These are phyloP conservation scores for Sicus ferrugineus DNA, from an alignment of 2,888 invertebrate species.

Conservation along the genomic window DNA sequence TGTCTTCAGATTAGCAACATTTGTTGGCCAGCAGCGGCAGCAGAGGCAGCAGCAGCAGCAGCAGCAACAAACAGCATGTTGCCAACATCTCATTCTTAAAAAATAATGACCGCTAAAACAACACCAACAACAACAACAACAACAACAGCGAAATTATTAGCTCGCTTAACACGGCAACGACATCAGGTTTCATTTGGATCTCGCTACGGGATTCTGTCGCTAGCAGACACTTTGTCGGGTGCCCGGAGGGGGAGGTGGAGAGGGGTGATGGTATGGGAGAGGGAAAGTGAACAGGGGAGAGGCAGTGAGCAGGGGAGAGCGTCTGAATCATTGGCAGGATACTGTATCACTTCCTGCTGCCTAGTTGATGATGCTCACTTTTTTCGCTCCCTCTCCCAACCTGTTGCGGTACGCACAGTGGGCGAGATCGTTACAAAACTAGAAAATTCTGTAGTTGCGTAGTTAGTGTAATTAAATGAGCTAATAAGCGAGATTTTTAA, in stretches of 20 bases:
- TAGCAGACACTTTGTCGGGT: background rate
- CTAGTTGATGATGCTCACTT: background rate
- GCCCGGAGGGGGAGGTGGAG: background rate
- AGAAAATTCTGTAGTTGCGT: too few species aligned
- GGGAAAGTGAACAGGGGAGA: background rate
- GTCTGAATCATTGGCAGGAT: background rate
- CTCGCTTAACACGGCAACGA: constrained; percentile 14
- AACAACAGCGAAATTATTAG: background rate
- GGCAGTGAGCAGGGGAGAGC: background rate
- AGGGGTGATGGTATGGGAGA: background rate
- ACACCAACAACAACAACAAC: background rate
- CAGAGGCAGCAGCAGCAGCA: background rate
- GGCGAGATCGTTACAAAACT: too few species aligned
- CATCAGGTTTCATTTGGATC: background rate
- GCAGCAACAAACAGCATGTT: too few species aligned
- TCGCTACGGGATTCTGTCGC: constrained; percentile 8
- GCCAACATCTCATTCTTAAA: background rate
- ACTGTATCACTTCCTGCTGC: constrained; percentile 18
- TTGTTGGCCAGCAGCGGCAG: background rate
- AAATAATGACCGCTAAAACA: background rate
- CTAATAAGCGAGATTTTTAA: too few species aligned
- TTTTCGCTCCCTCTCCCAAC: background rate
- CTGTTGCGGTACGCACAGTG: constrained; percentile 19
- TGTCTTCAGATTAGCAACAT: constrained; percentile 26
- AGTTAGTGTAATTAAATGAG: too few species aligned